Percentiles rank a stretch among this genome's conserved stretches.
These are phyloP conservation scores for Etheostoma cragini DNA, from an alignment of 2,113 vertebrate species.

Conservation along the genomic window DNA sequence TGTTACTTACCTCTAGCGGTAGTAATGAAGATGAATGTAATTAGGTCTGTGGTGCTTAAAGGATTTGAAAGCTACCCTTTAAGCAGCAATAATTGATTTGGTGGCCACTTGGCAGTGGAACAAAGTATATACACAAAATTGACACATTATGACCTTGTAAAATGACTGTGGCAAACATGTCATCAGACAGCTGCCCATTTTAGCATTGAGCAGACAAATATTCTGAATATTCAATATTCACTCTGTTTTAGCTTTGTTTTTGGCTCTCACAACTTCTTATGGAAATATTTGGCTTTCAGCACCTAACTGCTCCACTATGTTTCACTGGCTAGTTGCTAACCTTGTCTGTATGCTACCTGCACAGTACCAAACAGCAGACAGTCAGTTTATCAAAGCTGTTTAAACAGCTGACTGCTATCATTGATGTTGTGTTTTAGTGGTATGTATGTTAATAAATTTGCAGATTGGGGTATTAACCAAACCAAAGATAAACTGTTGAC, in stretches of 20 bases:
- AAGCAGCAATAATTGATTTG: neutral
- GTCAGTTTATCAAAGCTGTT: constrained; percentile 1
- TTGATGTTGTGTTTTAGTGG: neutral
- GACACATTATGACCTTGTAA: neutral
- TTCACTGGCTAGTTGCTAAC: neutral
- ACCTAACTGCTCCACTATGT: no score
- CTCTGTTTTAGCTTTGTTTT: constrained; percentile 2
- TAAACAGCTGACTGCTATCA: neutral
- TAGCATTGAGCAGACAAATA: neutral
- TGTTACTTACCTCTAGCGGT: neutral
- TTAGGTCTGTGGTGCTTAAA: neutral
- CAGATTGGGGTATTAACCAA: neutral
- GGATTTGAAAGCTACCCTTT: constrained; percentile 3
- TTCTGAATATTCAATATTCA: neutral
- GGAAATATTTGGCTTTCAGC: neutral
- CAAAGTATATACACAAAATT: neutral
- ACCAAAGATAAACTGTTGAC: neutral
- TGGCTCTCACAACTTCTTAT: neutral
- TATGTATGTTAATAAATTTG: neutral
- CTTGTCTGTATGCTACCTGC: neutral
- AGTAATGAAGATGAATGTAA: neutral
- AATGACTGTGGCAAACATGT: neutral
- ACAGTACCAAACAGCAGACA: neutral
- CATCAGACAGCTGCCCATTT: neutral
- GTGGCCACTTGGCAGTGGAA: neutral